Evolutionary conservation across 2,113 vertebrate genomes (phyloP).

Genomic region (Labeo catla): DNA sequence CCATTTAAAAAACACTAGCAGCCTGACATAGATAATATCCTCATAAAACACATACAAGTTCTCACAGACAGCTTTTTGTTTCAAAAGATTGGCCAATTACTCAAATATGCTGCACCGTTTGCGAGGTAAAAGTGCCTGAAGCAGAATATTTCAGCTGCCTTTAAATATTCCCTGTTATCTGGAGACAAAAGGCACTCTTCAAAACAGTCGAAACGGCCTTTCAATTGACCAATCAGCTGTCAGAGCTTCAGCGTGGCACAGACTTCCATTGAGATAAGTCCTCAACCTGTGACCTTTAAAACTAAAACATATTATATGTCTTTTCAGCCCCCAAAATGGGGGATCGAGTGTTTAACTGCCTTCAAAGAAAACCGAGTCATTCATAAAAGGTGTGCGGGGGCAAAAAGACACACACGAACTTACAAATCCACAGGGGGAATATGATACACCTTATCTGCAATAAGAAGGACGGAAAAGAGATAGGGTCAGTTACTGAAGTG

Average conservation of each 20-base stretch:
- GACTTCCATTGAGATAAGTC: slow-evolving; percentile 71
- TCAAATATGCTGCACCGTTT: slow-evolving; percentile 67
- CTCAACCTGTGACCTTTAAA: slow-evolving; percentile 71
- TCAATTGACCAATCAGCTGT: slow-evolving; percentile 60
- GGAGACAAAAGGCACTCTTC: slow-evolving; percentile 69
- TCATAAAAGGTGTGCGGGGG: slow-evolving; percentile 22
- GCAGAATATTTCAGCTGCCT: slow-evolving; percentile 66
- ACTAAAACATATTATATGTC: slow-evolving; percentile 63
- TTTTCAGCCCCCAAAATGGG: not conserved
- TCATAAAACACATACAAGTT: slow-evolving; percentile 43
- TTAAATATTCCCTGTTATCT: slow-evolving; percentile 73
- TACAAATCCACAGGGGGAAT: slow-evolving; percentile 34
- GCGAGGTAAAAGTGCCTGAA: slow-evolving; percentile 70
- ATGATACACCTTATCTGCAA: slow-evolving; percentile 26
- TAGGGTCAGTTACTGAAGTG: slow-evolving; percentile 13
- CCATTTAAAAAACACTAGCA: not conserved
- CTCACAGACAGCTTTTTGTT: slow-evolving; percentile 71
- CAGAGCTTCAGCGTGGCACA: slow-evolving; percentile 70
- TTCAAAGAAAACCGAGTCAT: slow-evolving; percentile 20
- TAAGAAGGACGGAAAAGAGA: slow-evolving; percentile 14
- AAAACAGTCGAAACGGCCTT: slow-evolving; percentile 56
- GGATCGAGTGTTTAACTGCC: slow-evolving; percentile 33
- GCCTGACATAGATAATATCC: slow-evolving; percentile 37
- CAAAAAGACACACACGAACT: slow-evolving; percentile 19
- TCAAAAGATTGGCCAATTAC: slow-evolving; percentile 72